Conservation (phyloP, 2,888 invertebrate species). For the Agriopis marginaria region DNA sequence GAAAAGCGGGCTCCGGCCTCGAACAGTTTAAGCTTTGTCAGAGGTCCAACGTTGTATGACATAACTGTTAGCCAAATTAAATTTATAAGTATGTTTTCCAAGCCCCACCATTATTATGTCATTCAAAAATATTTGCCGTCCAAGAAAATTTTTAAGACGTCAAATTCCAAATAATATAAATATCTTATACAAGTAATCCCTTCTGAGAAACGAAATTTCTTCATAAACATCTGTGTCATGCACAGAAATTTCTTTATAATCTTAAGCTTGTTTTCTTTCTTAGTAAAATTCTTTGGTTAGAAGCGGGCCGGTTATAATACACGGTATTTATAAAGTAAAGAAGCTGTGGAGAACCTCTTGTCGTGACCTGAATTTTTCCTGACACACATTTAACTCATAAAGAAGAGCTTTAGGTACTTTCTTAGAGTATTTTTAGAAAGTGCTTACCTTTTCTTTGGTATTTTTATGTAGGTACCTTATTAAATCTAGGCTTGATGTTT, state of each 20-base stretch:
- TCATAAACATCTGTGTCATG: slow-evolving; percentile 12
- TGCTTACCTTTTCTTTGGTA: neutral
- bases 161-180: slow-evolving; percentile 6
- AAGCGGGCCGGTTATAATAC: slow-evolving; percentile 7
- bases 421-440: slow-evolving; percentile 15
- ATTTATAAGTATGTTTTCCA: too few relatives aligned
- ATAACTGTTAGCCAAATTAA: too few relatives aligned
- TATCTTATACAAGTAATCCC: neutral
- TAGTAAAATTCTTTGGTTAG: slow-evolving; percentile 19
- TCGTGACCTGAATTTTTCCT: slow-evolving; percentile 21
- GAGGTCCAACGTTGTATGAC: too few relatives aligned
- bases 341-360: slow-evolving; percentile 14
- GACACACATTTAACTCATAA: slow-evolving; percentile 25
- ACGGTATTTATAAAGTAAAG: slow-evolving; percentile 11
- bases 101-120: neutral
- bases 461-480: too few relatives aligned
- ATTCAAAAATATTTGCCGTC: neutral
- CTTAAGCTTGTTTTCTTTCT: slow-evolving; percentile 6
- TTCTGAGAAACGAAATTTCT: slow-evolving; percentile 1
- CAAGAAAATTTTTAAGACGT: neutral
- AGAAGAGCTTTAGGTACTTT: slow-evolving; percentile 12
- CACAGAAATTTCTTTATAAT: slow-evolving; percentile 11
- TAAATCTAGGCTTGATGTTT: too few relatives aligned
- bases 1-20: too few relatives aligned
- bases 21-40: too few relatives aligned